phyloP scores from a whole-genome alignment of 2,113 vertebrate species.

The Budorcas taxicolor region DNA sequence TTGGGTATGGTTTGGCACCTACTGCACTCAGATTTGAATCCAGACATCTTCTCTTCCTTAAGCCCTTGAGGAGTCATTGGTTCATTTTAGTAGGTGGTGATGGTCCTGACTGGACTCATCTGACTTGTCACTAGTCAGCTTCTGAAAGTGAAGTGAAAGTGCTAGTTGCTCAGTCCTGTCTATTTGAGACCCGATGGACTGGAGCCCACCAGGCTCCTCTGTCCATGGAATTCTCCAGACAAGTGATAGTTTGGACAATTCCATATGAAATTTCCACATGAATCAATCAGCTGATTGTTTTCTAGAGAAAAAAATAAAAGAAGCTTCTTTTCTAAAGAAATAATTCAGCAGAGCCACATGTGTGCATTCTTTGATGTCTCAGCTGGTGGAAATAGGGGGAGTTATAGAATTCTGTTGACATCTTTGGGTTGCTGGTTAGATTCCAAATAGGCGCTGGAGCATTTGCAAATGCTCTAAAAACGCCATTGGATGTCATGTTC shows the following conservation, averaged over 20 bases:
- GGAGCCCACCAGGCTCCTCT: background rate
- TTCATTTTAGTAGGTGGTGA: background rate
- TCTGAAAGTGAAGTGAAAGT: background rate
- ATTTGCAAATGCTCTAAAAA: background rate
- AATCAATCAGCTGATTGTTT: background rate
- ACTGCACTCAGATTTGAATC: background rate
- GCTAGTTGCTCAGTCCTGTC: background rate
- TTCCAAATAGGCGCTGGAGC: background rate
- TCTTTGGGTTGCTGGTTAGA: background rate
- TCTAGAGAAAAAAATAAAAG: background rate
- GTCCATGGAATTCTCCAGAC: background rate
- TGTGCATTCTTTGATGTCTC: background rate
- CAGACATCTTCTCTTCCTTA: background rate
- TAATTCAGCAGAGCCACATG: background rate
- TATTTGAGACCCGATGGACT: background rate
- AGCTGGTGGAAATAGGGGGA: background rate
- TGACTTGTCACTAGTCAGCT: background rate
- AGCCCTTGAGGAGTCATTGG: background rate
- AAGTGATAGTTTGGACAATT: background rate
- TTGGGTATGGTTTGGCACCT: background rate
- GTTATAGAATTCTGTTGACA: background rate
- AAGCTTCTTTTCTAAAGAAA: background rate
- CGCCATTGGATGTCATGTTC: background rate
- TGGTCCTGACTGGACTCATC: background rate
- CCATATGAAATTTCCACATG: background rate